Percentiles rank a stretch among this genome's conserved stretches.
Conservation (phyloP, 2,797 vertebrate genomes). For the Cyclura pinguis region DNA sequence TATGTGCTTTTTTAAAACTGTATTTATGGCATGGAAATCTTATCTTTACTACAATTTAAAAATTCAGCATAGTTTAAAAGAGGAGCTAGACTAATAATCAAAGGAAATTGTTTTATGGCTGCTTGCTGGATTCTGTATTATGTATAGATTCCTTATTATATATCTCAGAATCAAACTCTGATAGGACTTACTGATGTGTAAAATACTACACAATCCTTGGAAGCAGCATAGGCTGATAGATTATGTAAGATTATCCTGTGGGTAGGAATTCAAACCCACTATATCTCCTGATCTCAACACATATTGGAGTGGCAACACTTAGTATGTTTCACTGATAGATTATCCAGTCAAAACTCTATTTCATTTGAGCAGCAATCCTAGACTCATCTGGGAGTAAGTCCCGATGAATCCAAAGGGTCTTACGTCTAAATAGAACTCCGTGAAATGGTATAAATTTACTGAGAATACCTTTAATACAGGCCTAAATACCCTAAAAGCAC, state of each 20-base stretch:
- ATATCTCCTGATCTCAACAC: background rate
- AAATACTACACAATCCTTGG: background rate
- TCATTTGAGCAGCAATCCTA: background rate
- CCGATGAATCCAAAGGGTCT: no score
- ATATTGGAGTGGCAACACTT: background rate
- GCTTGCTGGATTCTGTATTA: background rate
- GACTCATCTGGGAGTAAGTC: no score
- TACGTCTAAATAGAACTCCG: no score
- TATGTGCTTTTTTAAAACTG: no score
- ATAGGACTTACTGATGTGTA: background rate
- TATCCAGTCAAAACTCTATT: background rate
- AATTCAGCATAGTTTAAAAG: no score
- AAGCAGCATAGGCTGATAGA: background rate
- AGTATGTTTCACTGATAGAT: background rate
- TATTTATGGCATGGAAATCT: background rate
- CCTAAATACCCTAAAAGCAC: background rate
- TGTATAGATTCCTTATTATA: background rate
- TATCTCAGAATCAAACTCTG: background rate
- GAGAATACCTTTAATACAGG: background rate
- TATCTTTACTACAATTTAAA: no score
- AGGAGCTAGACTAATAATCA: no score
- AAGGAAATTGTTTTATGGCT: background rate
- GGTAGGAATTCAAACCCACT: background rate
- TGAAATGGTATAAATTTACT: background rate
- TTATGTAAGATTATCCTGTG: background rate